Base-by-base conservation (phyloP, 2,888 invertebrate species). In the Apamea monoglypha region DNA sequence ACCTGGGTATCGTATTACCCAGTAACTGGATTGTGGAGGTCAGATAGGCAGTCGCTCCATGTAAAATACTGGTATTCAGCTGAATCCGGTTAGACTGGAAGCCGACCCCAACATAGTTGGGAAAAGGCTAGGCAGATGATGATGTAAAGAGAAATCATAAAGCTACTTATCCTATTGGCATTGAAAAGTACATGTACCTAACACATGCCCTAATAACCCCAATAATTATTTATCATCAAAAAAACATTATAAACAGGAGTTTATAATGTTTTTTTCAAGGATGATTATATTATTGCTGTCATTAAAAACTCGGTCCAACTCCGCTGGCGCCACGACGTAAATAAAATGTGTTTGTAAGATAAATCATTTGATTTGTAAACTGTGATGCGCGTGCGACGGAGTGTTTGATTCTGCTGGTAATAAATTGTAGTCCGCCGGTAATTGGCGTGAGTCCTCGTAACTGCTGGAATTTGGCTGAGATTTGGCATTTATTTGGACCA, bases 301-400 rank as follows among this genome's bases (percentile, higher is more conserved):
- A 73, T 85, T 80, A 85, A 83, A 83, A 86, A 64, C n/a, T 72
- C 61, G 32, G 66, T 72, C 29, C 36, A 82, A 80, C 78, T 78
- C 29, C 79, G 66, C 40, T 78, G 87, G 89, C 86, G 90, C 89
- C 90, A 69, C 80, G 72, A 44, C 67, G 77, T 89, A 89, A 90
- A 90, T 86, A 89, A 86, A 87, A 80, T 80, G 75, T 81, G 79
- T 85, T 82, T 82, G 81, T 77, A 73, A 89, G 79, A 90, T 90
- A 90, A 90, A 90, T 89, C 88, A 85, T 82, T 75, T 81, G 84
- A 86, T 90, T 87, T 83, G 88, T 86, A 88, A 89, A 86, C 90
- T 86, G 77, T 64, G 81, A 71, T 86, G 74, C 59, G 56, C 78
- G 68, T 67, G 80, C 73, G 80, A 88, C 78, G 69, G 79, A 84